These are phyloP conservation scores for Macrosiphum euphorbiae DNA, from an alignment of 2,888 invertebrate genomes.

Conservation along the genomic window DNA sequence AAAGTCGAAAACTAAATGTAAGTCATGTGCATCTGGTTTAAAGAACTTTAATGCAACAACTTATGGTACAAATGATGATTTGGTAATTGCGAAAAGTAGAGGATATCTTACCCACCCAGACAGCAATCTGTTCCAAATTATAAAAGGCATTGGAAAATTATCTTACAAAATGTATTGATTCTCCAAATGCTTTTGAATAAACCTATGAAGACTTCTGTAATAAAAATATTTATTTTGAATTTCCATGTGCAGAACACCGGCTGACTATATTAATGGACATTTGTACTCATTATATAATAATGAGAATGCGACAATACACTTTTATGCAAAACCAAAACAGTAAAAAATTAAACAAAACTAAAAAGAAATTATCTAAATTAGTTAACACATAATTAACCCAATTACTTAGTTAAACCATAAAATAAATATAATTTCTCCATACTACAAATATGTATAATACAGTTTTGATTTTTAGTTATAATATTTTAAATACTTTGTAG, in stretches of 20 bases:
- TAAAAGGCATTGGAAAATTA: background rate
- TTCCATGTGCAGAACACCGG: background rate
- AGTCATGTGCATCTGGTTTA: background rate
- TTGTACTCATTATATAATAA: background rate
- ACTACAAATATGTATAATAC: background rate
- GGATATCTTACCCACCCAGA: background rate
- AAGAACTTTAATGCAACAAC: background rate
- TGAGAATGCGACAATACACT: slow-evolving; percentile 21
- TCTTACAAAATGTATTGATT: slow-evolving; percentile 7
- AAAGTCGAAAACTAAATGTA: background rate
- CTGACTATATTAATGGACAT: background rate
- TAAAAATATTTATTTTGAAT: background rate
- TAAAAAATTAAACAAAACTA: background rate
- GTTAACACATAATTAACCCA: no score
- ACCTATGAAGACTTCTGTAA: background rate
- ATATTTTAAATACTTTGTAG: background rate
- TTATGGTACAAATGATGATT: background rate
- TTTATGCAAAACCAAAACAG: background rate
- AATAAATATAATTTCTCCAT: background rate
- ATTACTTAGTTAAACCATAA: background rate
- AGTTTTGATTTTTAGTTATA: background rate
- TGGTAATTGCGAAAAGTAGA: background rate
- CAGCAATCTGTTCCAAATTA: background rate
- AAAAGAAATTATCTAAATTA: background rate
- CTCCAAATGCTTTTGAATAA: background rate